A percentile compares a stretch with the other conserved stretches of the same genome.
phyloP scores from a whole-genome alignment of 2,113 vertebrate genomes.

The Antennarius striatus region DNA sequence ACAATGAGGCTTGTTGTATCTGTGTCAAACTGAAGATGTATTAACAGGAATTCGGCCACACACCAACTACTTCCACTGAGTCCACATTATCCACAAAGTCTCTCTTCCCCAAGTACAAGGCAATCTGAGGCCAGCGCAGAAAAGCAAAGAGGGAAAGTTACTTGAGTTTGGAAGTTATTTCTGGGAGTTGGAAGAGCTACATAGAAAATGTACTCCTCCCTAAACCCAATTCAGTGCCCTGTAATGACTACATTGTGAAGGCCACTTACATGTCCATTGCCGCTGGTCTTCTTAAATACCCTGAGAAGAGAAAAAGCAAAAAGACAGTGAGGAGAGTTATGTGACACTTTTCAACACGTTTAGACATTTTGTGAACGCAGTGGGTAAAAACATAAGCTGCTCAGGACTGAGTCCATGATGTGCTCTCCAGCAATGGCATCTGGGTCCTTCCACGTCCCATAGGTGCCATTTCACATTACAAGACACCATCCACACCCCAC shows the following conservation, averaged over 20 bases:
- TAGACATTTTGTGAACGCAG: background rate
- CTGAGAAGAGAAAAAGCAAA: conserved; percentile 62
- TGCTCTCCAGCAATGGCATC: no score
- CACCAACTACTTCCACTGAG: conserved; percentile 84
- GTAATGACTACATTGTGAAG: conserved; percentile 46
- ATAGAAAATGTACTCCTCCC: conserved; percentile 48
- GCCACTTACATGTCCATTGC: conserved; percentile 82
- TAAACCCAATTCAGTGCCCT: conserved; percentile 27
- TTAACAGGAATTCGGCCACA: conserved; percentile 49
- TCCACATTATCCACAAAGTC: conserved; percentile 88
- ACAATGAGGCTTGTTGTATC: background rate
- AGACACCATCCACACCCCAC: background rate
- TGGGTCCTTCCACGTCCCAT: background rate
- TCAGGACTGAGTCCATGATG: background rate
- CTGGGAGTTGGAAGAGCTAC: conserved; percentile 48
- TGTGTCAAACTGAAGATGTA: background rate
- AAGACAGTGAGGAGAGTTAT: conserved; percentile 2
- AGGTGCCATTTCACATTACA: conserved; percentile 13
- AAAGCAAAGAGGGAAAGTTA: conserved; percentile 25
- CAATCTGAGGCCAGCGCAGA: conserved; percentile 74
- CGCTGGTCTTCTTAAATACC: conserved; percentile 89
- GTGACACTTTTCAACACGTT: background rate
- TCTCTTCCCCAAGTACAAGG: conserved; percentile 88
- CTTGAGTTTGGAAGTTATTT: conserved; percentile 46
- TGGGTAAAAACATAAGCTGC: background rate